Evolutionary conservation across 2,888 invertebrate species (phyloP), one percentile per base, ranked within the genome.

Genomic region (Pyrocoelia pectoralis): DNA sequence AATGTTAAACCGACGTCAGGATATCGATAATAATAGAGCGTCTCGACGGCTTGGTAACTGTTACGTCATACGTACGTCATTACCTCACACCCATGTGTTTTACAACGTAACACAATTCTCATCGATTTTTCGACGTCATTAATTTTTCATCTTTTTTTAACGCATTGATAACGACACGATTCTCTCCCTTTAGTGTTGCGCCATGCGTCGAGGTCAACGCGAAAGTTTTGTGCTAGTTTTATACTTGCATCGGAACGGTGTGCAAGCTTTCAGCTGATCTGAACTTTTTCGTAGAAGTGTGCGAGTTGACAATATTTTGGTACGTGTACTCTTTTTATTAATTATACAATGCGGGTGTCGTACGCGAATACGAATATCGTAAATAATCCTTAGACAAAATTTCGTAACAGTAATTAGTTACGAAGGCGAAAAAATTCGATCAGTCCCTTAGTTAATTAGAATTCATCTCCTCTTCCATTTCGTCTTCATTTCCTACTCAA

Each of bases 31-130:
- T 73, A 73, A 73, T 69, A 73, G 67, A 65, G 68, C 74, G 74
- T 69, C 74, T 71, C 70, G 73, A 67, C 73, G 24, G 72, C 69
- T 60, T 51, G 50, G 50, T 68, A 61, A 70, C 73, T 67, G 56
- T 69, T 68, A 73, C 75, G 76, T 75, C 71, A 72, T 59, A 66
- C 64, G 70, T 72, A 74, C 77, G 76, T 75, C 74, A 76, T 68
- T 54, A 18, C 62, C 70, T 68, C 71, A 72, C 73, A 70, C 71
- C 73, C 70, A 71, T 74, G 66, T 60, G 56, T 53, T 54, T 33
- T 29, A 61, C 74, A 72, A 74, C 77, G 76, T 76, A 72, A 76
- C 65, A 29, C 48, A 59, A 29, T 69, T 67, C 43, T 41, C 52
- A 46, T 72, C 72, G 43, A 46, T 46, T 46, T 15, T 28, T 58